Percentiles rank a stretch among this genome's conserved stretches.
phyloP scores from a whole-genome alignment of 2,888 invertebrate genomes.

The Pherbina coryleti region DNA sequence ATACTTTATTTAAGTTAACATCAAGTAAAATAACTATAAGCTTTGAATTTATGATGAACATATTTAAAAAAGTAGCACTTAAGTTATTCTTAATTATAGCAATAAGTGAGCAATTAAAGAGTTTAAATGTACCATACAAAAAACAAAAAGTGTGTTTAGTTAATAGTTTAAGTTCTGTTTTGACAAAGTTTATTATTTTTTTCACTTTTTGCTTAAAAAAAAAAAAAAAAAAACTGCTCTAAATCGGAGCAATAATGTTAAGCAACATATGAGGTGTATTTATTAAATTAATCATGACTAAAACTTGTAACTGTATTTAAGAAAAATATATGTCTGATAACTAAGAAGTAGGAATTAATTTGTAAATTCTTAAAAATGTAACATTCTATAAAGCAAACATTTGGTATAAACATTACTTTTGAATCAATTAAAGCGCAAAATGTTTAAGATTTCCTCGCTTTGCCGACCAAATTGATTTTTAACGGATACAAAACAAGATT shows the following conservation, averaged over 20 bases:
- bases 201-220: background rate
- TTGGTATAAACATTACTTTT: background rate
- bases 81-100: background rate
- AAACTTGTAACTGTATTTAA: constrained; percentile 14
- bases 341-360: background rate
- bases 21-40: constrained; percentile 9
- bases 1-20: constrained; percentile 16
- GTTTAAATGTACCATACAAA: constrained; percentile 6
- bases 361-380: constrained; percentile 16
- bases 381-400: background rate
- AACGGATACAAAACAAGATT: background rate
- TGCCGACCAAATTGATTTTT: background rate
- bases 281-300: background rate
- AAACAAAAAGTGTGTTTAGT: background rate
- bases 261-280: background rate
- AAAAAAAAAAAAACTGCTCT: background rate
- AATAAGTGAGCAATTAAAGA: constrained; percentile 5
- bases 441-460: background rate
- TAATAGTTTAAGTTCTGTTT: background rate
- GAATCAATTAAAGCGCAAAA: background rate
- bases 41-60: constrained; percentile 25
- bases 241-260: background rate
- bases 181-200: background rate
- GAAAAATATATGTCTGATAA: background rate
- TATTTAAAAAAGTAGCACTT: constrained; percentile 2